Evolutionary conservation across 2,797 vertebrate species (phyloP), one percentile per base, ranked within the genome.

Genomic region (Rhinophrynus dorsalis): DNA sequence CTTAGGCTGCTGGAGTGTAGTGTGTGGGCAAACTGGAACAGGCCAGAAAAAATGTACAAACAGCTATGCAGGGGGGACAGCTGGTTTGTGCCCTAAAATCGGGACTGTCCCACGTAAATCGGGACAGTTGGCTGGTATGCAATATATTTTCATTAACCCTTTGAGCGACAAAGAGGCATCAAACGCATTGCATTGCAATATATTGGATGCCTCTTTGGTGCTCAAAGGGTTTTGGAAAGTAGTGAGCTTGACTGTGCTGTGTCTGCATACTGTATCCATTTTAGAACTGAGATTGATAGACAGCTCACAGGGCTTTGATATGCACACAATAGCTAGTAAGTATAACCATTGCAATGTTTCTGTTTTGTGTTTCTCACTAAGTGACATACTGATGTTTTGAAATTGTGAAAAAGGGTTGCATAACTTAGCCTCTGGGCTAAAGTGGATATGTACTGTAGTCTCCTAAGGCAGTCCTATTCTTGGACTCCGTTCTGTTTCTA

Each of bases 341-440:
- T n/a, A 32, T 54, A 54, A 54, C 15, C 29, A 18, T 29, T 2
- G 11, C 9, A 47, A n/a, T 21, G 6, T 6, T 11, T 11, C 5
- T 20, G 29, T 54, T 20, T 20, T 32, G 1, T 32, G 17, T 57
- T 5, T 57, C 23, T 23, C 26, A 48, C 35, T 27, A 26, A 27
- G 20, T 48, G 54, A 54, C 35, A 54, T 24, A 65, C 6, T 54
- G 62, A 52, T 30, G 48, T 27, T 24, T 65, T 52, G 51, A 26
- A 42, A 42, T 20, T 20, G 18, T 37, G n/a, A 12, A 61, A 24
- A 33, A 38, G 45, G 48, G 40, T 65, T 52, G 37, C 48, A 54
- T 54, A 54, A 24, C 48, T 54, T 15, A 9, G 45, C 56, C 11
- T 3, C 2, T 30, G 48, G 18, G 26, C 11, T 48, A 59, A 21